phyloP scores from a whole-genome alignment of 2,113 vertebrate genomes.

The Zosterops borbonicus region DNA sequence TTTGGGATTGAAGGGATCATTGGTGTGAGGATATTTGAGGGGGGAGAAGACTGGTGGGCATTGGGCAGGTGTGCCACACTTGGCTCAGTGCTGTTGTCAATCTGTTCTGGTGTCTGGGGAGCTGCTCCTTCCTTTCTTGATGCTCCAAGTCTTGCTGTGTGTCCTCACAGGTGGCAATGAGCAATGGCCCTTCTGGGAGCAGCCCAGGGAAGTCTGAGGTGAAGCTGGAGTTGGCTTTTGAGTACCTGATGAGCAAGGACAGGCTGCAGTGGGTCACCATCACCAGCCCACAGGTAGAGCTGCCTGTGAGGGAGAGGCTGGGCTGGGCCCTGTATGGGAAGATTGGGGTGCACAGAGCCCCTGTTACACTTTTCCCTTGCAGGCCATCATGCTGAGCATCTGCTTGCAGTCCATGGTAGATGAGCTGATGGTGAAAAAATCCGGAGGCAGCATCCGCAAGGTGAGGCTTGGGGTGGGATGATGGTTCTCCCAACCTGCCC shows the following conservation, averaged over 20 bases:
- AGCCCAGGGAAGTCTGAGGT: conserved; percentile 87
- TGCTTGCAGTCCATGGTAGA: conserved; percentile 99
- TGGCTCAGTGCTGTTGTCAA: neutral
- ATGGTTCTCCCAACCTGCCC: neutral
- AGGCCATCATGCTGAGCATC: conserved; percentile 99
- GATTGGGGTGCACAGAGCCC: neutral
- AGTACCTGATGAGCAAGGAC: conserved; percentile 99
- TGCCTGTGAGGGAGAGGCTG: neutral
- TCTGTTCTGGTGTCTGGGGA: neutral
- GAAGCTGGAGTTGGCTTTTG: conserved; percentile 96
- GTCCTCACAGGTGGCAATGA: conserved; percentile 84
- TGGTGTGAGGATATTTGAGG: neutral
- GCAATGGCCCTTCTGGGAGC: conserved; percentile 82
- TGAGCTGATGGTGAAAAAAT: conserved; percentile 98
- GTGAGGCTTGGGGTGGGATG: conserved; percentile 51
- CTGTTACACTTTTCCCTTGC: neutral
- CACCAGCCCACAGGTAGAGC: conserved; percentile 92
- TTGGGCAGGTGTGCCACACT: neutral
- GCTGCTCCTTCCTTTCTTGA: neutral
- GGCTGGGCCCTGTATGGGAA: accelerated
- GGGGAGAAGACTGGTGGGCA: neutral
- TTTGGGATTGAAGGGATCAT: neutral
- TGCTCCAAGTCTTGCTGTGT: neutral
- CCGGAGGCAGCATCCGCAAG: conserved; percentile 97
- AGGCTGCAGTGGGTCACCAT: conserved; percentile 98